Evolutionary conservation across 2,797 vertebrate genomes (phyloP), one percentile per base, ranked within the genome.

Genomic region (Luscinia megarhynchos): DNA sequence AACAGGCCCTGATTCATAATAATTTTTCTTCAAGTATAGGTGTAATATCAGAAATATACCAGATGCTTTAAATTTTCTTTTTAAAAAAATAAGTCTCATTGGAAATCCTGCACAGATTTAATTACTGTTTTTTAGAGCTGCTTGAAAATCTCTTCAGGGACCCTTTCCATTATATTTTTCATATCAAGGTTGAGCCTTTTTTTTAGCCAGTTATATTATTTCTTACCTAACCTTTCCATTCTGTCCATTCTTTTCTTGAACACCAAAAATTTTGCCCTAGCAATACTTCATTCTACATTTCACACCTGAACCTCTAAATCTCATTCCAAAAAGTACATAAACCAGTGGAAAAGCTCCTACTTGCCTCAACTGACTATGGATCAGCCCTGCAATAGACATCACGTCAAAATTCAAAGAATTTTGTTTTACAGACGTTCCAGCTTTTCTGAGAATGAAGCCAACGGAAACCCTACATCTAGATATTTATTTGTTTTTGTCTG

Each of bases 381-480:
- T 84, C 11, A 46, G 10, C 26, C 62, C 29, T 64, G 27, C 64
- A 67, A 26, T 1, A 81, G 14, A 36, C 2, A 13, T 84, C 15
- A 67, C 0, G 1, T 57, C 36, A 88, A 86, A 92, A 84, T 92
- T 93, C 76, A 6, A 54, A 94, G 87, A 95, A 95, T 73, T 90
- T 89, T 59, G 3, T 32, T 30, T 75, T 11, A 23, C 0, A 0
- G 58, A 32, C 53, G 89, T 93, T 94, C 83, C 63, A 2, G 73
- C 73, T 94, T 91, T 93, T 93, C 92, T 94, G 82, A 96, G 82
- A 97, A 96, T 32, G 32, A 89, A 84, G 20, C 0, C 1, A 94
- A 93, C 12, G 14, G 94, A 97, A 97, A 95, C 48, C 55, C 36
- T 67, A 46, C 53, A 88, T 96, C 92, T 91, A 94, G 89, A 94